These are phyloP conservation scores for Rhagium mordax DNA, from an alignment of 2,888 invertebrate genomes.

Conservation along the genomic window DNA sequence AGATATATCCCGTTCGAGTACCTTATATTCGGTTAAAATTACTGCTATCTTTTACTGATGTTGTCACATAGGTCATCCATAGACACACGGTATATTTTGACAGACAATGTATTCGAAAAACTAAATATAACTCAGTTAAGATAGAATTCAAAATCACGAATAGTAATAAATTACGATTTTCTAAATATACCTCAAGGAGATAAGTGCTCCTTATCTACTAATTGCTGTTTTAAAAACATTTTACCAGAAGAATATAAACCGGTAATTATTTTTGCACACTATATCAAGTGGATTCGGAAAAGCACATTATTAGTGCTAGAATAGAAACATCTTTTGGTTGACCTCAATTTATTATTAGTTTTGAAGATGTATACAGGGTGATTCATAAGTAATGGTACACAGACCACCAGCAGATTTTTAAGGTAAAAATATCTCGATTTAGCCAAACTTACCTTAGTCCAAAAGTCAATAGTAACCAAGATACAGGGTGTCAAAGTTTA, in stretches of 20 bases:
- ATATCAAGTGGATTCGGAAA: background rate
- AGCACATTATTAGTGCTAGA: background rate
- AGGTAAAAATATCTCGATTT: no score
- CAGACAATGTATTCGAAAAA: background rate
- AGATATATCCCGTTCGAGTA: no score
- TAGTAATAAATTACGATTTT: background rate
- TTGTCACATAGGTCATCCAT: no score
- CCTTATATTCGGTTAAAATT: no score
- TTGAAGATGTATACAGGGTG: no score
- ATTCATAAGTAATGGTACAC: no score
- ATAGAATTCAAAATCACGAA: background rate
- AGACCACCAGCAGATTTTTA: no score
- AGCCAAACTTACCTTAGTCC: no score
- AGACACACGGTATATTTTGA: background rate
- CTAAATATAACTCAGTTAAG: background rate
- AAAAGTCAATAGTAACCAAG: no score
- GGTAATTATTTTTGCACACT: no score
- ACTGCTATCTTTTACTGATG: no score
- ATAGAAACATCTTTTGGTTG: background rate
- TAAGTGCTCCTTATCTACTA: background rate
- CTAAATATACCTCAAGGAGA: background rate
- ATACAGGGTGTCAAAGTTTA: no score
- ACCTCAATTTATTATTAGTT: background rate
- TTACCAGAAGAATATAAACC: background rate
- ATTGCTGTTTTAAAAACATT: background rate